Evolutionary conservation across 2,113 vertebrate genomes (phyloP).

Genomic region (Carettochelys insculpta): DNA sequence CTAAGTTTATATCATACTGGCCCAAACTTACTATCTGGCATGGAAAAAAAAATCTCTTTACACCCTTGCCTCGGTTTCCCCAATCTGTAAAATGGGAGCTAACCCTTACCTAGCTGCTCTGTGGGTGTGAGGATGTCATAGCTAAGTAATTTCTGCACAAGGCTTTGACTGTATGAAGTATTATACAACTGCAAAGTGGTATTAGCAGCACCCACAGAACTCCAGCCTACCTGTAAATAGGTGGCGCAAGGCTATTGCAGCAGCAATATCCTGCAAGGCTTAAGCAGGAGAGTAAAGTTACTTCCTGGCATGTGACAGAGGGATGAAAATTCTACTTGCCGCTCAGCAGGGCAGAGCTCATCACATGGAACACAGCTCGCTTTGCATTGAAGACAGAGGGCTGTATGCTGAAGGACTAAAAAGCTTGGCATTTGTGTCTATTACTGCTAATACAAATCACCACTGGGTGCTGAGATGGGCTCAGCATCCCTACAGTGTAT

Average conservation of each 20-base stretch:
- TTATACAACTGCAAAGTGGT: too few relatives aligned
- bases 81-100: background rate
- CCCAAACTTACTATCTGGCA: background rate
- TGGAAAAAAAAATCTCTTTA: background rate
- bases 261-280: background rate
- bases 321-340: background rate
- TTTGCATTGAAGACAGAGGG: too few relatives aligned
- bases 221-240: too few relatives aligned
- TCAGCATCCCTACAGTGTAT: background rate
- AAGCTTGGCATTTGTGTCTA: fast-evolving
- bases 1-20: background rate
- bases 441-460: background rate
- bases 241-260: background rate
- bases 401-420: background rate
- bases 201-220: background rate
- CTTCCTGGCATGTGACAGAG: background rate
- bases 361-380: background rate
- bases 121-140: too few relatives aligned
- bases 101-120: background rate
- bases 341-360: too few relatives aligned
- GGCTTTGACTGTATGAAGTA: background rate
- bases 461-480: background rate
- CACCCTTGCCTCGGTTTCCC: background rate
- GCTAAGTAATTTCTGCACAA: background rate
- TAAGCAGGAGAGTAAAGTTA: background rate